Evolutionary conservation across 2,797 vertebrate species (phyloP).

Genomic region (Glossophaga mutica): DNA sequence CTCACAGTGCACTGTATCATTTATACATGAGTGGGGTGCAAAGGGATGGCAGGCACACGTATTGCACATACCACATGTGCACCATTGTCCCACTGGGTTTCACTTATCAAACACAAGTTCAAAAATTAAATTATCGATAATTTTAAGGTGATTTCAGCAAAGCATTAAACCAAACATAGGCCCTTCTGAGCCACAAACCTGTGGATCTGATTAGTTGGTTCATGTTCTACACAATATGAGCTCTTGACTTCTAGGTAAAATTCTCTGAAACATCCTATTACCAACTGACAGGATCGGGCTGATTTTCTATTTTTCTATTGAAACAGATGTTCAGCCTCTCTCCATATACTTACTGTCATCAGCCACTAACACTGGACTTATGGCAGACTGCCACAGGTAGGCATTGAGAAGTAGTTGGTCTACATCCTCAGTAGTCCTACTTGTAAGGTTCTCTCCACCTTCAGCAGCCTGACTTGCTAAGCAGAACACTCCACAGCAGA

Average conservation of each 20-base stretch:
- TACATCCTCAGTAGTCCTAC: neutral
- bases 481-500: conserved; percentile 25
- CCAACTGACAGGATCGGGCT: neutral
- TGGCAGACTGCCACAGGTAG: neutral
- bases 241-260: neutral
- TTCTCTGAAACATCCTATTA: neutral
- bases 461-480: conserved; percentile 50
- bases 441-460: neutral
- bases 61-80: fast-evolving
- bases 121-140: conserved; percentile 17
- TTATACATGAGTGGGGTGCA: neutral
- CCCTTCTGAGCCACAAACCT: neutral
- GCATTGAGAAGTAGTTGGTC: neutral
- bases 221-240: neutral
- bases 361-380: neutral
- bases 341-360: neutral
- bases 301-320: neutral
- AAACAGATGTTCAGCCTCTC: neutral
- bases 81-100: neutral
- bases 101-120: neutral
- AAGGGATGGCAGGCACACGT: neutral
- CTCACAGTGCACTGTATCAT: fast-evolving
- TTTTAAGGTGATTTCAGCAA: neutral
- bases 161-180: neutral
- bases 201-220: neutral